Percentiles rank a stretch among this genome's conserved stretches.
Conservation (phyloP, 2,797 vertebrate species). For the Sebastes diploproa region DNA sequence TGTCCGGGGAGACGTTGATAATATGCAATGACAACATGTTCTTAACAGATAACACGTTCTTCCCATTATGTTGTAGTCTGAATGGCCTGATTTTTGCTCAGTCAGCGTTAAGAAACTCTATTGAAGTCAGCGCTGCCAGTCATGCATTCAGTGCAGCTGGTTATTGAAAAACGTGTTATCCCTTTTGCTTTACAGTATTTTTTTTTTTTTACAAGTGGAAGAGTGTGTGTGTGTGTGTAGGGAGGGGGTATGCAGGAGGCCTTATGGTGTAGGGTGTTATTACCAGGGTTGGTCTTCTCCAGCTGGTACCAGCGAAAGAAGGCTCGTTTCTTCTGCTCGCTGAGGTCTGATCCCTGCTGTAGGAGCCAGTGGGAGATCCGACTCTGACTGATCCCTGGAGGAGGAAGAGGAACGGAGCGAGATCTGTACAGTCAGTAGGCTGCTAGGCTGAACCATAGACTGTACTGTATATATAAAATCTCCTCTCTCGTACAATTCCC, state of each 20-base stretch:
- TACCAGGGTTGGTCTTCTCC: conserved; percentile 97
- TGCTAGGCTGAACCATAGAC: no score
- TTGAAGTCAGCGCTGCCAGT: background rate
- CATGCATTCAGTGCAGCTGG: background rate
- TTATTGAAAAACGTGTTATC: background rate
- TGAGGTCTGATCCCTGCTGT: conserved; percentile 97
- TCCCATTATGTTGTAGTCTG: background rate
- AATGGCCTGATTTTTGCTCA: background rate
- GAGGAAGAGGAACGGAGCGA: background rate
- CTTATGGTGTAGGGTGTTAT: conserved; percentile 32
- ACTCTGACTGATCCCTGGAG: conserved; percentile 96
- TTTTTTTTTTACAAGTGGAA: background rate
- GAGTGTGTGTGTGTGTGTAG: no score
- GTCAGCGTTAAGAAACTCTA: background rate
- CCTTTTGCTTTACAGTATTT: background rate
- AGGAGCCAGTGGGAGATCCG: conserved; percentile 98
- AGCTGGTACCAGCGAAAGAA: conserved; percentile 99
- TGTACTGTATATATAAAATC: no score
- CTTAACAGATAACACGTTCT: background rate
- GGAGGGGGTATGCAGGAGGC: background rate
- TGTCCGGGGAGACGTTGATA: background rate
- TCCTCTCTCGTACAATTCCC: no score
- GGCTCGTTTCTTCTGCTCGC: conserved; percentile 98
- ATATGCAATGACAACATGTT: background rate
- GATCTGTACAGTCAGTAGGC: no score